phyloP scores from a whole-genome alignment of 2,797 vertebrate genomes.

The Diplodus sargus region DNA sequence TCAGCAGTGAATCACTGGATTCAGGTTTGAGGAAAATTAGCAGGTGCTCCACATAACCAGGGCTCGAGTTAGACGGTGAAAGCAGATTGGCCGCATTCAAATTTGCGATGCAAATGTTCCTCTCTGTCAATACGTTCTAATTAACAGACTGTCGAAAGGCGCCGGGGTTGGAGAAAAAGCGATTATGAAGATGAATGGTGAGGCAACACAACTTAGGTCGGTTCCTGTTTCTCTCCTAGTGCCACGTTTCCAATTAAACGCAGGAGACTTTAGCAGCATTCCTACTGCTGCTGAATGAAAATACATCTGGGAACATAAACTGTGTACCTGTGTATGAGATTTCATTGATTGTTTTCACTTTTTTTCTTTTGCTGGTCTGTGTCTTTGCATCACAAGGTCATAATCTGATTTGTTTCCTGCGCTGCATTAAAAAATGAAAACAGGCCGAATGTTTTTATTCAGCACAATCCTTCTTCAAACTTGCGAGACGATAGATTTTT shows the following conservation, averaged over 20 bases:
- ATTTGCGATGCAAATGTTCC: slow-evolving; percentile 42
- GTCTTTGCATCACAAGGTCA: background rate
- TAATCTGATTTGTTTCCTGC: background rate
- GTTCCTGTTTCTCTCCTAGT: slow-evolving; percentile 15
- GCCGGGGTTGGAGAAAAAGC: slow-evolving; percentile 21
- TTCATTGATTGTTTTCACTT: slow-evolving; percentile 19
- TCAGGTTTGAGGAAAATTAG: slow-evolving; percentile 39
- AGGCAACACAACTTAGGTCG: slow-evolving; percentile 18
- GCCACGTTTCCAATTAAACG: slow-evolving; percentile 21
- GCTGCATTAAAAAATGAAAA: slow-evolving; percentile 3
- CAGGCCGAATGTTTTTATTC: slow-evolving; percentile 8
- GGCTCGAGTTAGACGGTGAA: slow-evolving; percentile 2
- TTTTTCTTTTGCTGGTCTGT: background rate
- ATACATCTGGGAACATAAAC: slow-evolving; percentile 12
- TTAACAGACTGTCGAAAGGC: slow-evolving; percentile 52
- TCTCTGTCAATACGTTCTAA: slow-evolving; percentile 53
- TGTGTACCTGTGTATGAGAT: slow-evolving; percentile 8
- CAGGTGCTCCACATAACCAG: slow-evolving; percentile 36
- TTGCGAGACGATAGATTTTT: slow-evolving; percentile 20
- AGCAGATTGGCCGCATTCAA: slow-evolving; percentile 46
- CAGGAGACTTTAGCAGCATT: slow-evolving; percentile 49
- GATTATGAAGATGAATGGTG: slow-evolving; percentile 53
- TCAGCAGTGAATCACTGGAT: slow-evolving; percentile 38
- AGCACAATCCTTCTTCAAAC: background rate
- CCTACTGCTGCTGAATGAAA: slow-evolving; percentile 52